Base-by-base conservation (phyloP, 2,888 invertebrate species). In the Tenthredo distinguenda region DNA sequence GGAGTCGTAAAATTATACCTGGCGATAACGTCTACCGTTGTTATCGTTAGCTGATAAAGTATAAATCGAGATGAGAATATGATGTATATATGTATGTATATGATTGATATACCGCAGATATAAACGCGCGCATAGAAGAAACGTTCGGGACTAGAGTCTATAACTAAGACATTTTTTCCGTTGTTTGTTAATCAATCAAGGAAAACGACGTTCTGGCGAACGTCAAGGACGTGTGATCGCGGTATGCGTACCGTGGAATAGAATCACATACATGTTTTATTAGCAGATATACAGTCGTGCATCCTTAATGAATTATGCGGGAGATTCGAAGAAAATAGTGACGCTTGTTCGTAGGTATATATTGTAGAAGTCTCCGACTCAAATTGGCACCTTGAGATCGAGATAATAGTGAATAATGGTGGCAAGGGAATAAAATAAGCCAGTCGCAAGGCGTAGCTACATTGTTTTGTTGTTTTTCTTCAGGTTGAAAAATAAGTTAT, bases 371-470 rank as follows among this genome's bases (percentile, higher is more conserved):
- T 21, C 47, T 2, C 34, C 31, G 81, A 26, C 40, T 62, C 62
- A 81, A 81, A 81, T 81, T 62, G 81, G 37, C 81, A 62, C 81
- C 81, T 81, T 26, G 43, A 81, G 62, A 81, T 81, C 81, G 81
- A 40, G 58, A 81, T 81, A 40, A 58, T 9, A 15, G 47, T 18
- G 18, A 34, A 31, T 34, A 55, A 55, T 18, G 21, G 6, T 15
- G 40, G 31, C 26, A 31, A 77, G 55, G 15, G 31, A 55, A 55
- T 34, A n/a, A 77, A 77, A 26, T 34, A 9, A 81, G 40, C 40
- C 50, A 34, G 47, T 58, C 21, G 37, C 18, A 55, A 2, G 9
- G n/a, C 31, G 34, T 15, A 43, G 76, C 15, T 76, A 43, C 31
- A 26, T 76, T 47, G 47, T 34, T 74, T 37, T 10, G 55, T 79